These are phyloP conservation scores for Zaprionus ghesquierei DNA, from an alignment of 1,140 invertebrate genomes.

Conservation along the genomic window DNA sequence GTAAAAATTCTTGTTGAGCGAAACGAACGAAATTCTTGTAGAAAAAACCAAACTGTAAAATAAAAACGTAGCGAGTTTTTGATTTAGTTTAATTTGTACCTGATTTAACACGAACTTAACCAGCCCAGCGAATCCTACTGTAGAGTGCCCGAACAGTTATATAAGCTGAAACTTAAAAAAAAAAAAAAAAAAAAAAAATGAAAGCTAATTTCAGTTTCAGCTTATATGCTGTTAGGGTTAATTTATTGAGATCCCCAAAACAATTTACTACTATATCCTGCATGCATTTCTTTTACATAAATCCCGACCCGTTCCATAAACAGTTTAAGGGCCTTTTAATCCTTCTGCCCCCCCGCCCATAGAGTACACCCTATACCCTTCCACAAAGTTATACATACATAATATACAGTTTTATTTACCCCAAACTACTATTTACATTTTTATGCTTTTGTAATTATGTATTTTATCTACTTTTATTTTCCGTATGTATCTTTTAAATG, in stretches of 20 bases:
- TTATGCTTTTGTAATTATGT: slow-evolving; percentile 57
- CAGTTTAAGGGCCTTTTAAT: slow-evolving; percentile 6
- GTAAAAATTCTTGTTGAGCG: slow-evolving; percentile 18
- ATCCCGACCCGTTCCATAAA: slow-evolving; percentile 12
- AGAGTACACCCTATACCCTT: slow-evolving; percentile 1
- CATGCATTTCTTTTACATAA: slow-evolving; percentile 20
- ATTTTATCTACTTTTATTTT: slow-evolving; percentile 45
- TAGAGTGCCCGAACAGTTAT: slow-evolving; percentile 5
- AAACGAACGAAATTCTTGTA: slow-evolving; percentile 18
- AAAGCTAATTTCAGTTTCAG: neutral
- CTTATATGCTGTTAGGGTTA: no score
- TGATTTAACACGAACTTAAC: slow-evolving; percentile 37
- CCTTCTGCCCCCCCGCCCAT: neutral
- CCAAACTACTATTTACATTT: slow-evolving; percentile 25
- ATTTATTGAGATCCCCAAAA: no score
- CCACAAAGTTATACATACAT: slow-evolving; percentile 6
- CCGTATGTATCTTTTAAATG: slow-evolving; percentile 54
- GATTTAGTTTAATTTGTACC: slow-evolving; percentile 30
- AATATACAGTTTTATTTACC: slow-evolving; percentile 17
- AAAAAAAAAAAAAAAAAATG: neutral
- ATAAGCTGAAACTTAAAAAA: neutral
- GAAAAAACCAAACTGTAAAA: slow-evolving; percentile 28
- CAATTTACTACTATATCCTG: slow-evolving; percentile 17
- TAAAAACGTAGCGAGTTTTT: slow-evolving; percentile 24
- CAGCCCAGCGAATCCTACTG: slow-evolving; percentile 19